A percentile compares a stretch with the other conserved stretches of the same genome.
phyloP scores from a whole-genome alignment of 2,797 vertebrate genomes.

The Yasuhikotakia modesta region DNA sequence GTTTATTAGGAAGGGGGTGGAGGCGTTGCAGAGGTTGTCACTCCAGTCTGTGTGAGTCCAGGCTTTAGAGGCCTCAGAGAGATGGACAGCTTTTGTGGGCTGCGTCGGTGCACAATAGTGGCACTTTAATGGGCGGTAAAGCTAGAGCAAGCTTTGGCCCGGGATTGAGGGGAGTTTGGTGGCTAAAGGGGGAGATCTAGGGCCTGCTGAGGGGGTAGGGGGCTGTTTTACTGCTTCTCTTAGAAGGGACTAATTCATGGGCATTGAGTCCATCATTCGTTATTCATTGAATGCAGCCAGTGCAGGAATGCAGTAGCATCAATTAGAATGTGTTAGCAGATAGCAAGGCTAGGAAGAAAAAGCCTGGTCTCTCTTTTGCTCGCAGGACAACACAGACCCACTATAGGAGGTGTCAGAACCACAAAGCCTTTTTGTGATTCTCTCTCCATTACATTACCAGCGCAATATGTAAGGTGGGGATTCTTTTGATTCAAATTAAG shows the following conservation, averaged over 20 bases:
- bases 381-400: slow-evolving; percentile 85
- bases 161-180: slow-evolving; percentile 73
- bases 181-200: slow-evolving; percentile 75
- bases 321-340: slow-evolving; percentile 99
- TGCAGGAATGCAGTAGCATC: slow-evolving; percentile 96
- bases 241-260: slow-evolving; percentile 95
- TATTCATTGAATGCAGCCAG: slow-evolving; percentile 96
- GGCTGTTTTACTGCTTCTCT: slow-evolving; percentile 96
- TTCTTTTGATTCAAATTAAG: slow-evolving; percentile 99
- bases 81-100: slow-evolving; percentile 99
- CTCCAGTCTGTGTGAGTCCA: slow-evolving; percentile 88
- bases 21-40: slow-evolving; percentile 81
- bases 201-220: slow-evolving; percentile 63
- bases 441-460: slow-evolving; percentile 92
- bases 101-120: slow-evolving; percentile 91
- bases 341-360: slow-evolving; percentile 93
- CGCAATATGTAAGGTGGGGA: slow-evolving; percentile 99
- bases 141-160: slow-evolving; percentile 77
- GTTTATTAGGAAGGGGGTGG: slow-evolving; percentile 75
- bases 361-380: slow-evolving; percentile 87
- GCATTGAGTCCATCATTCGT: slow-evolving; percentile 93
- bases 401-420: slow-evolving; percentile 95
- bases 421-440: slow-evolving; percentile 96
- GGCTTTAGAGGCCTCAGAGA: slow-evolving; percentile 90
- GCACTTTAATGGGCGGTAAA: slow-evolving; percentile 95